Evolutionary conservation across 2,797 vertebrate species (phyloP).

Genomic region (Catostomus latipinnis): DNA sequence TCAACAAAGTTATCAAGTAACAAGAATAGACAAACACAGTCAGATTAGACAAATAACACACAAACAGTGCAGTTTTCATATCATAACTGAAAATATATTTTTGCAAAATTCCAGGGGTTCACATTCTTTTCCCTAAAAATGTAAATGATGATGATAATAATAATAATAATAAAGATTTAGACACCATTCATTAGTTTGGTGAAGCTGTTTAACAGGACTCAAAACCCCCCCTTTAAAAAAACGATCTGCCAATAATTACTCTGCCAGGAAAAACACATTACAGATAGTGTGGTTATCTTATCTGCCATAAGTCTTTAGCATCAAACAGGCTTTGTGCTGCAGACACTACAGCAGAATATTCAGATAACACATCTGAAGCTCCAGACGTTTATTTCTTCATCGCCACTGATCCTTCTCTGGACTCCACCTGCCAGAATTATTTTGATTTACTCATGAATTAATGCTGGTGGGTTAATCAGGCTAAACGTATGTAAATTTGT

Average conservation of each 20-base stretch:
- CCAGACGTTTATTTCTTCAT: neutral
- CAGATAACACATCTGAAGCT: neutral
- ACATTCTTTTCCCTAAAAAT: too few relatives aligned
- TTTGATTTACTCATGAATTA: conserved; percentile 51
- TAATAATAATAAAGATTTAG: too few relatives aligned
- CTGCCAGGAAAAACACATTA: conserved; percentile 2
- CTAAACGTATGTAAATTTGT: conserved; percentile 58
- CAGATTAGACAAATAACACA: too few relatives aligned
- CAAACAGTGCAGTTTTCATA: too few relatives aligned
- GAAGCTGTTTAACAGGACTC: neutral
- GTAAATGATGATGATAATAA: too few relatives aligned
- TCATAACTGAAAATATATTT: too few relatives aligned
- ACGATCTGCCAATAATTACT: neutral
- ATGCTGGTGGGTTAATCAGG: conserved; percentile 58
- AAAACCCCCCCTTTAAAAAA: neutral
- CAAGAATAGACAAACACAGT: too few relatives aligned
- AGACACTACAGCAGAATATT: neutral
- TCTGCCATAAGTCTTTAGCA: neutral
- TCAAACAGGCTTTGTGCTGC: neutral
- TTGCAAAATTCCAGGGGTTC: too few relatives aligned
- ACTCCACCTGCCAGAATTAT: conserved; percentile 15
- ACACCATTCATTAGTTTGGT: neutral
- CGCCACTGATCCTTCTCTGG: conserved; percentile 11
- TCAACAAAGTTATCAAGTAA: too few relatives aligned
- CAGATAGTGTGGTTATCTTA: neutral